These are phyloP conservation scores for Mungos mungo DNA, from an alignment of 2,113 vertebrate species.

Conservation along the genomic window DNA sequence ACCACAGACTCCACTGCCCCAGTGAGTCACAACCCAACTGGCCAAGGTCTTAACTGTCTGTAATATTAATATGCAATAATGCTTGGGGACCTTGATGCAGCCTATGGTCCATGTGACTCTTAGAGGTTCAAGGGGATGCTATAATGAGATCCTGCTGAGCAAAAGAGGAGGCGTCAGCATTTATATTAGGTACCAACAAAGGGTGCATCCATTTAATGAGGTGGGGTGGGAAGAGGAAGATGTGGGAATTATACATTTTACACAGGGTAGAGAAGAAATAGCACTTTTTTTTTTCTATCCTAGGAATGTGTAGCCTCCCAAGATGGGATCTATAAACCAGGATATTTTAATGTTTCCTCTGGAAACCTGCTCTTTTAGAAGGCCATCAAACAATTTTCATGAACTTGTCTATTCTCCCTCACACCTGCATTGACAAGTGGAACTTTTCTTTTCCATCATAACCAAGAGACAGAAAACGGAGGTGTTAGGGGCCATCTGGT, in stretches of 20 bases:
- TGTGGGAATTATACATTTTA: neutral
- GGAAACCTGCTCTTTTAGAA: neutral
- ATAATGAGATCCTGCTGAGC: constrained; percentile 6
- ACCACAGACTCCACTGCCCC: neutral
- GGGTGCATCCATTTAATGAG: neutral
- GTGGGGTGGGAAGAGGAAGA: neutral
- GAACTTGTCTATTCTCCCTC: neutral
- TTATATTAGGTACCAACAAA: neutral
- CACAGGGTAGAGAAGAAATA: neutral
- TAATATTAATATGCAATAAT: neutral
- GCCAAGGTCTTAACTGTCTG: neutral
- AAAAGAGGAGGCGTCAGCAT: neutral
- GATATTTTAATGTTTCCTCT: neutral
- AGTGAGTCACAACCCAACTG: neutral
- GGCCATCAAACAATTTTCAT: neutral
- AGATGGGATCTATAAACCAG: neutral
- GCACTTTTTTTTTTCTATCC: neutral
- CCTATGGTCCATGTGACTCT: neutral
- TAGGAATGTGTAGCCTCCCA: neutral
- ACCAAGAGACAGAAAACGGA: neutral
- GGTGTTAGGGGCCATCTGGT: neutral
- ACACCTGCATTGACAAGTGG: neutral
- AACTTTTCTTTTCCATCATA: neutral
- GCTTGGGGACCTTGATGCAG: neutral
- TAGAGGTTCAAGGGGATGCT: neutral